A percentile compares a stretch with the other conserved stretches of the same genome.
Conservation (phyloP, 23 tunicate genomes). For the Ciona savignyi region DNA sequence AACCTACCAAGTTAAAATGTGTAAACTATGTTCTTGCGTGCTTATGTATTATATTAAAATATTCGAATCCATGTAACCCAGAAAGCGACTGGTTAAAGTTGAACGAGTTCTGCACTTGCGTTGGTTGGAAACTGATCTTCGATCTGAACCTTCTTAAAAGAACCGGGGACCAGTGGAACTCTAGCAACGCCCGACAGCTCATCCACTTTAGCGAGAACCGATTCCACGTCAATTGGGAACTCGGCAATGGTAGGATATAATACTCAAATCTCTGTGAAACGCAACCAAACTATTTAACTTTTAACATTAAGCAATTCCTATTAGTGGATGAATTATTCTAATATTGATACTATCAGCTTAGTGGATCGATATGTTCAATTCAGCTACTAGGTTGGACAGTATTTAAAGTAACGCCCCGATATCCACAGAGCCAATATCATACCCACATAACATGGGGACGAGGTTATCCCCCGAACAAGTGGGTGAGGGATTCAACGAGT, state of each 20-base stretch:
- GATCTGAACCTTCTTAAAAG: constrained; percentile 50
- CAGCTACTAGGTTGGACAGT: too few relatives aligned
- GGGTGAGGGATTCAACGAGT: constrained; percentile 40
- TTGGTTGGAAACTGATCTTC: constrained; percentile 70
- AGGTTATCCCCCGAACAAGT: constrained; percentile 50
- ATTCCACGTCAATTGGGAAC: constrained; percentile 73
- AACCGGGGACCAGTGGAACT: constrained; percentile 46
- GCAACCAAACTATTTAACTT: too few relatives aligned
- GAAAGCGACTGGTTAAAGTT: constrained; percentile 41
- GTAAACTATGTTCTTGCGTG: too few relatives aligned
- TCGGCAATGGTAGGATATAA: constrained; percentile 84
- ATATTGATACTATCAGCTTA: too few relatives aligned
- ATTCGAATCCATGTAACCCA: too few relatives aligned
- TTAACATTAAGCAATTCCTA: too few relatives aligned
- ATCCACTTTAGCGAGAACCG: constrained; percentile 31
- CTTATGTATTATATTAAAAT: too few relatives aligned
- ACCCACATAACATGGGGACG: constrained; percentile 37
- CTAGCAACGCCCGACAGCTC: constrained; percentile 56
- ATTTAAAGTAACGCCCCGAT: too few relatives aligned
- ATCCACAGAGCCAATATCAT: constrained; percentile 91
- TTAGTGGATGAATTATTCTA: too few relatives aligned
- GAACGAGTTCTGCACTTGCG: constrained; percentile 56
- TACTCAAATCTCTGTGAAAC: too few relatives aligned
- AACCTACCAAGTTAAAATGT: too few relatives aligned
- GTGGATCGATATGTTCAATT: too few relatives aligned